These are phyloP conservation scores for Macrophya annulata DNA, from an alignment of 2,888 invertebrate species.

Conservation along the genomic window DNA sequence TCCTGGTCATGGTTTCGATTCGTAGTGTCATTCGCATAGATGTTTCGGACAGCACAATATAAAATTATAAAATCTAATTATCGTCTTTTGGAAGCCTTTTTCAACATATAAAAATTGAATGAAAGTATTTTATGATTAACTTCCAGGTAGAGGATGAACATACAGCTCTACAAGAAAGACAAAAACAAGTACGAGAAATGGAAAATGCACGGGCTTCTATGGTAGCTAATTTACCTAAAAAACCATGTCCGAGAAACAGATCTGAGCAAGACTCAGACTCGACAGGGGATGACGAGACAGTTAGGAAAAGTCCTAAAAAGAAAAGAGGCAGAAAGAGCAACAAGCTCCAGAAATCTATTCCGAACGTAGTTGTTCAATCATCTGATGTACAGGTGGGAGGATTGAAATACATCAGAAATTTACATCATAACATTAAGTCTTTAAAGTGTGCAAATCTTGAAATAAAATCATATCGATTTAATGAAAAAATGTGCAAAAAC, in stretches of 20 bases:
- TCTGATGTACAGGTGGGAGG: conserved; percentile 45
- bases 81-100: not conserved
- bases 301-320: conserved; percentile 42
- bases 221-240: conserved; percentile 73
- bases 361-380: conserved; percentile 31
- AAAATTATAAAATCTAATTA: too few relatives aligned
- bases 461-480: not conserved
- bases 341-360: conserved; percentile 5
- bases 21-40: not conserved
- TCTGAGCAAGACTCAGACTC: conserved; percentile 38
- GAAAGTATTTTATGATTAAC: conserved; percentile 52
- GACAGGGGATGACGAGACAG: conserved; percentile 22
- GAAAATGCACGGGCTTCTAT: conserved; percentile 80
- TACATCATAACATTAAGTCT: not conserved
- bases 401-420: not conserved
- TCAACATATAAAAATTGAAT: not conserved
- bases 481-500: not conserved
- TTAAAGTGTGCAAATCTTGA: not conserved
- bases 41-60: too few relatives aligned
- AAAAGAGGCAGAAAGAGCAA: conserved; percentile 21
- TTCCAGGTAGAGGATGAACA: conserved; percentile 66
- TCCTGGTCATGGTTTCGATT: not conserved
- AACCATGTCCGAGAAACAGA: conserved; percentile 20
- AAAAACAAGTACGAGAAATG: conserved; percentile 77
- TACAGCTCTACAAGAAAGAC: conserved; percentile 67